Conservation (phyloP, 2,888 invertebrate species). For the Plagodis pulveraria region DNA sequence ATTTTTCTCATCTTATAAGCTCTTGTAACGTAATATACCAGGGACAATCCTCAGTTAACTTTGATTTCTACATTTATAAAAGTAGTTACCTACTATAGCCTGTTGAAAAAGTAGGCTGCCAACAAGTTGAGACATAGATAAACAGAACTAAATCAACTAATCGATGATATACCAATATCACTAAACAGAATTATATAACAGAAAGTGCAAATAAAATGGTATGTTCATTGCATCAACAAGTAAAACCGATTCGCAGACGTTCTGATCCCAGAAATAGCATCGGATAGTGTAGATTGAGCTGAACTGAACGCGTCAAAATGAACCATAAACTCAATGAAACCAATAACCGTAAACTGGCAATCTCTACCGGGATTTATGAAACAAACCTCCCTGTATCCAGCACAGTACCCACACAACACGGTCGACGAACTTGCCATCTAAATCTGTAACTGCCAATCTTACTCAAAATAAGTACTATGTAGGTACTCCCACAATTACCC, state of each 20-base stretch:
- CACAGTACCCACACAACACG: conserved; percentile 41
- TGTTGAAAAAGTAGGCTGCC: not conserved
- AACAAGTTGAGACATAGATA: not conserved
- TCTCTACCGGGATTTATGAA: conserved; percentile 60
- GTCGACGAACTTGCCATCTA: conserved; percentile 59
- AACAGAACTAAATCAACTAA: not conserved
- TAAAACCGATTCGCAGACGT: conserved; percentile 40
- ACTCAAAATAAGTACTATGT: conserved; percentile 46
- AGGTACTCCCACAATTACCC: conserved; percentile 22
- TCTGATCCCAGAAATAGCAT: conserved; percentile 44
- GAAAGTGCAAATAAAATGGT: conserved; percentile 14
- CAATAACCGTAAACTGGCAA: conserved; percentile 64
- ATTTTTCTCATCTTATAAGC: conserved; percentile 6
- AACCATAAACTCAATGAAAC: conserved; percentile 65
- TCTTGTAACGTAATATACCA: conserved; percentile 3
- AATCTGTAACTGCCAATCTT: conserved; percentile 36
- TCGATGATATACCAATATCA: not conserved
- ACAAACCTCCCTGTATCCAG: conserved; percentile 53
- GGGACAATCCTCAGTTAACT: not conserved
- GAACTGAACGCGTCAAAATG: conserved; percentile 61
- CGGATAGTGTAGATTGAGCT: conserved; percentile 52
- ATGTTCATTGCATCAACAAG: conserved; percentile 27
- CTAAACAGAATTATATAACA: conserved; percentile 2
- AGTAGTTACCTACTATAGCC: not conserved
- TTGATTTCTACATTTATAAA: not conserved